phyloP scores from a whole-genome alignment of 2,113 vertebrate species.

The Vombatus ursinus region DNA sequence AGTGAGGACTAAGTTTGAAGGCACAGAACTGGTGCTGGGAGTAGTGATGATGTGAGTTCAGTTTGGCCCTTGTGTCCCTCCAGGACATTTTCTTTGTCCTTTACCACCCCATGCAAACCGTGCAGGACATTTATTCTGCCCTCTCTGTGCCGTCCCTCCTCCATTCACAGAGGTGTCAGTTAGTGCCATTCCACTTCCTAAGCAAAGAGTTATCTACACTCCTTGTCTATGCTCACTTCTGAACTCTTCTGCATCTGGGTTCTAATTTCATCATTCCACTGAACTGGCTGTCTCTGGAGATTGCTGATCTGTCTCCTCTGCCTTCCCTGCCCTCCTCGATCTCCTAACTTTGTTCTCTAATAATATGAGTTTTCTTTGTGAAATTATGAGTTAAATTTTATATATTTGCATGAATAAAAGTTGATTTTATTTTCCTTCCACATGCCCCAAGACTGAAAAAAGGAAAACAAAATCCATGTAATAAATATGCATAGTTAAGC shows the following conservation, averaged over 20 bases:
- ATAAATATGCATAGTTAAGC: background rate
- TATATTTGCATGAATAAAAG: background rate
- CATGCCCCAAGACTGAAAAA: background rate
- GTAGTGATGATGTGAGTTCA: no score
- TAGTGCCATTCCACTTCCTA: background rate
- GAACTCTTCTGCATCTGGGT: background rate
- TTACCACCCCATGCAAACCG: background rate
- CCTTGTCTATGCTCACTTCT: background rate
- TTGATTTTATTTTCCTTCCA: background rate
- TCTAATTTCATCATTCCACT: background rate
- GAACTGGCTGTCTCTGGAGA: background rate
- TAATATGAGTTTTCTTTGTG: background rate
- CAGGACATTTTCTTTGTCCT: background rate
- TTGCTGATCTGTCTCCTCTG: background rate
- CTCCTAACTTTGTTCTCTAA: background rate
- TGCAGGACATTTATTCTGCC: rapidly evolving
- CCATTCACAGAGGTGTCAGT: background rate
- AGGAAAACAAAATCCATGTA: background rate
- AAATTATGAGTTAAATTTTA: background rate
- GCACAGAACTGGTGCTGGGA: background rate
- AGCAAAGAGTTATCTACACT: background rate
- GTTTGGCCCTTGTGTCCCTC: background rate
- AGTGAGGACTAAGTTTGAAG: background rate
- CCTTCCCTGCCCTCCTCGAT: background rate
- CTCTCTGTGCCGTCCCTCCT: background rate